Evolutionary conservation across 1,140 invertebrate species (phyloP).

Genomic region (Lepeophtheirus salmonis): DNA sequence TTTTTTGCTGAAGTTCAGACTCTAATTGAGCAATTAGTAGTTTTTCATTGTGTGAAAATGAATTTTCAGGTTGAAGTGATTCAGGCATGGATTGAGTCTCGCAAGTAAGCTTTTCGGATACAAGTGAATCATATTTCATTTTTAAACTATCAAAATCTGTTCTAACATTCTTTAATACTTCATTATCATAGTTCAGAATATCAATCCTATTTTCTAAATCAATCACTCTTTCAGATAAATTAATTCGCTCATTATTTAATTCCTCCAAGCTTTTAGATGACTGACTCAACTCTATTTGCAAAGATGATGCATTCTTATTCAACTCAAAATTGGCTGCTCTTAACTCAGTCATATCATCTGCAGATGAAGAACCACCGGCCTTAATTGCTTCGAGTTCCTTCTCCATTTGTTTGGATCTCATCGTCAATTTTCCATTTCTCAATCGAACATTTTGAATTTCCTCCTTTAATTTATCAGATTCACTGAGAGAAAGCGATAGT

Average conservation of each 20-base stretch:
- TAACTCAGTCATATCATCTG: not conserved
- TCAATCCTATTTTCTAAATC: not conserved
- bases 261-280: not conserved
- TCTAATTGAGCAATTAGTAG: not conserved
- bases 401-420: not conserved
- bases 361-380: not conserved
- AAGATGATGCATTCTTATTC: not conserved
- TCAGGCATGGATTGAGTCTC: not conserved
- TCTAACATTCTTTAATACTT: not conserved
- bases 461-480: not conserved
- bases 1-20: not conserved
- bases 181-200: not conserved
- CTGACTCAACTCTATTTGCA: conserved; percentile 1
- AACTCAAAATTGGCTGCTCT: not conserved
- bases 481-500: not conserved
- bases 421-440: conserved; percentile 3
- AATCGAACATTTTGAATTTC: not conserved
- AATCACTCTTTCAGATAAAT: not conserved
- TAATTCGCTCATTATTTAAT: not conserved
- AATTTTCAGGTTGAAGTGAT: too few species aligned
- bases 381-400: conserved; percentile 4
- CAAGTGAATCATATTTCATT: not conserved
- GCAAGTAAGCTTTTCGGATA: not conserved
- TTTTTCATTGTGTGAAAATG: too few species aligned
- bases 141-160: not conserved